These are phyloP conservation scores for Synanthedon tipuliformis DNA, from an alignment of 2,888 invertebrate genomes.

Conservation along the genomic window DNA sequence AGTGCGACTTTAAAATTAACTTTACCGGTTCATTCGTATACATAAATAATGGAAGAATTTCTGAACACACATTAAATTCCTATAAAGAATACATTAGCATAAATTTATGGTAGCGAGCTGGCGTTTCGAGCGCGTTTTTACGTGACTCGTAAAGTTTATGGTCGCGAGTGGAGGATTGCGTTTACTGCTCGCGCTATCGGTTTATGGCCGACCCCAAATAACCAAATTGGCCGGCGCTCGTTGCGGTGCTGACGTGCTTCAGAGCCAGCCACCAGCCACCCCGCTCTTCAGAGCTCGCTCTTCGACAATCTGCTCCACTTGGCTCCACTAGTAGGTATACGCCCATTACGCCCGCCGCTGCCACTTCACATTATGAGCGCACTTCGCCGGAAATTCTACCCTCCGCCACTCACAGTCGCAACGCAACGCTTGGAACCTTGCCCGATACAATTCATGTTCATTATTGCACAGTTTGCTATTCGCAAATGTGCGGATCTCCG, in stretches of 20 bases:
- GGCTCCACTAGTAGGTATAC: constrained; percentile 15
- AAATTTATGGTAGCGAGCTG: constrained; percentile 69
- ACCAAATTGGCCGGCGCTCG: constrained; percentile 60
- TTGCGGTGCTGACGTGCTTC: constrained; percentile 35
- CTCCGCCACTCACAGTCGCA: constrained; percentile 26
- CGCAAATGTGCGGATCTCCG: constrained; percentile 18
- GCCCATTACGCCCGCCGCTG: constrained; percentile 23
- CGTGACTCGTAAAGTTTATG: constrained; percentile 71
- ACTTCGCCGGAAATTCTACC: constrained; percentile 28
- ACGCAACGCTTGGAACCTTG: constrained; percentile 44
- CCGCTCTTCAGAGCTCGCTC: constrained; percentile 6
- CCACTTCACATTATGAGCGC: constrained; percentile 30
- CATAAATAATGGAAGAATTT: constrained; percentile 70
- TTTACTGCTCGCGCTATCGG: constrained; percentile 67
- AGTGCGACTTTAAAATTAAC: constrained; percentile 68
- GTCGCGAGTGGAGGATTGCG: constrained; percentile 69
- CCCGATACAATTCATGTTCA: constrained; percentile 45
- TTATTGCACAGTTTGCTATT: constrained; percentile 36
- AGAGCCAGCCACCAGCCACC: constrained; percentile 8
- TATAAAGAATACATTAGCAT: constrained; percentile 72
- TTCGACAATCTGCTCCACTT: constrained; percentile 16
- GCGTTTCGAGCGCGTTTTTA: constrained; percentile 69
- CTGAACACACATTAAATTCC: constrained; percentile 70
- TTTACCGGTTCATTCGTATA: constrained; percentile 68
- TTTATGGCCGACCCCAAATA: constrained; percentile 69